Base-by-base conservation (phyloP, 2,113 vertebrate genomes). In the Gasterosteus aculeatus region DNA sequence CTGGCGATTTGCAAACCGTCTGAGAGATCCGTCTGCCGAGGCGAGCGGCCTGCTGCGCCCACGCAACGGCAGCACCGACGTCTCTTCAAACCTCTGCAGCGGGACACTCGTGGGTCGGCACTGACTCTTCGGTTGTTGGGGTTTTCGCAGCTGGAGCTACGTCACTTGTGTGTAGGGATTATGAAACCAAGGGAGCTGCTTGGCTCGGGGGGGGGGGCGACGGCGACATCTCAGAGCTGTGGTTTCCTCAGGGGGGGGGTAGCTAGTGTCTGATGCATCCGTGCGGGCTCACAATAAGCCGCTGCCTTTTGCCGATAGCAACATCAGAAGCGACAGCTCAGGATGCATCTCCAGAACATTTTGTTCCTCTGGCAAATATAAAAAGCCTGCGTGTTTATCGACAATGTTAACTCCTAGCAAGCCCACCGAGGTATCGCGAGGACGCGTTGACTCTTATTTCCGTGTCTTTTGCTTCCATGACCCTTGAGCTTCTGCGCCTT, bases 321-420 rank as follows among this genome's bases (percentile, higher is more conserved):
- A 51, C 75, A 39, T 78, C 75, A 74, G 79, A 79, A 77, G 81
- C 68, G 49, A 74, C 83, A 81, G 77, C 60, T 19, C 75, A 82
- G 66, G 77, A 82, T 64, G 64, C 51, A 56, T 83, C 72, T 85
- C 49, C 66, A 81, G 91, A 91, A 93, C 91, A 90, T 90, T 90
- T 74, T 91, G 89, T 93, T 91, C 92, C 85, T 85, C 57, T 79
- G 60, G 66, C 77, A 41, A 67, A 83, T 88, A 80, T 54, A 78
- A 26, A 82, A 78, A 69, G 63, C 72, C 74, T 76, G 69, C 62
- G n/a, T 85, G 72, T 89, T 88, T 87, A 82, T 87, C 77, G 67
- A 47, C 75, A 44, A 18, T 22, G 77, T 86, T 90, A 71, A 26
- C 44, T 84, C 84, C 87, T 69, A 54, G 29, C 15, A 54, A 47